A percentile compares a stretch with the other conserved stretches of the same genome.
Evolutionary conservation across 2,797 vertebrate genomes (phyloP).

Genomic region (Oreochromis mossambicus): DNA sequence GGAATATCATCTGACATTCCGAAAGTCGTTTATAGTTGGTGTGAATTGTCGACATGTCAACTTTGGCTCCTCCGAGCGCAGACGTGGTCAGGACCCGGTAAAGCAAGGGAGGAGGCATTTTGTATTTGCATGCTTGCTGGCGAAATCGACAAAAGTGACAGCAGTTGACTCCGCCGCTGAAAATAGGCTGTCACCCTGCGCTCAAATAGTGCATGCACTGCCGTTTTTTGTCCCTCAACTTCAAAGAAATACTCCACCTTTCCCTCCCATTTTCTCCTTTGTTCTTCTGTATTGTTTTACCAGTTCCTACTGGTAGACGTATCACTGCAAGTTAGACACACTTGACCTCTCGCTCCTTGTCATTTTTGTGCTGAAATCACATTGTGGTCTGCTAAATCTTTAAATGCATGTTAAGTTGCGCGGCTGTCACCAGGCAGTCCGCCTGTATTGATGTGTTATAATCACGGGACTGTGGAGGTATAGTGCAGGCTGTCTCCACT

Average conservation of each 20-base stretch:
- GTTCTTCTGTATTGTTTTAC: constrained; percentile 58
- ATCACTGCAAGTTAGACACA: constrained; percentile 8
- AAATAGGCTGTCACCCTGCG: constrained; percentile 1
- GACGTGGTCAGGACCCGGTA: constrained; percentile 72
- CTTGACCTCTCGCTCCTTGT: neutral
- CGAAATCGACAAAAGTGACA: constrained; percentile 67
- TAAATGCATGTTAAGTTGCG: neutral
- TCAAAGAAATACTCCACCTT: constrained; percentile 44
- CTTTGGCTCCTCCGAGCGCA: constrained; percentile 72
- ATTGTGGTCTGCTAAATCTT: neutral
- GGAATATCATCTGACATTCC: constrained; percentile 53
- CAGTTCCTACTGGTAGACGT: neutral
- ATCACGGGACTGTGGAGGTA: constrained; percentile 36
- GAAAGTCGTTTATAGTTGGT: constrained; percentile 67
- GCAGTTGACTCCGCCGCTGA: constrained; percentile 23
- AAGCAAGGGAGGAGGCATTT: constrained; percentile 72
- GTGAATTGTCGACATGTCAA: constrained; percentile 76
- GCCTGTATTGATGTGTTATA: constrained; percentile 10
- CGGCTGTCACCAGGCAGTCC: constrained; percentile 16
- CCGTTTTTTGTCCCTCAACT: constrained; percentile 8
- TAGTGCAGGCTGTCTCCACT: constrained; percentile 48
- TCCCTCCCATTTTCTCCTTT: constrained; percentile 47
- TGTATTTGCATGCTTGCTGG: constrained; percentile 67
- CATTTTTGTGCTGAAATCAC: neutral
- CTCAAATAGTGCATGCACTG: neutral